These are phyloP conservation scores for Mus spicilegus DNA, from an alignment of 2,113 vertebrate genomes.

Conservation along the genomic window DNA sequence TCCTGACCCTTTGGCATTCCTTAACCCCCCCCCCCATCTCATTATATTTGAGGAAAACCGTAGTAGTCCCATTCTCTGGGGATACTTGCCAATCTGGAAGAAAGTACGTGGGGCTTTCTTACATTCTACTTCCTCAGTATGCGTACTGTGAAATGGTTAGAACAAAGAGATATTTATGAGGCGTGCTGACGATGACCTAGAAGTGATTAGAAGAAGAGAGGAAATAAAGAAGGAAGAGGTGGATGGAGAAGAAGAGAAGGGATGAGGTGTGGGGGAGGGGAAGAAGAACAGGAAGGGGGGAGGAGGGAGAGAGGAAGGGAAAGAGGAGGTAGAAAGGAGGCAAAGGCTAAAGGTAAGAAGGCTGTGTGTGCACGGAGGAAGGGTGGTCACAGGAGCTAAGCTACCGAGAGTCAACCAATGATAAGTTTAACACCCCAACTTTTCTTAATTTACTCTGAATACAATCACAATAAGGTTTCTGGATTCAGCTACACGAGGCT, in stretches of 20 bases:
- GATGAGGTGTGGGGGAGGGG: not conserved
- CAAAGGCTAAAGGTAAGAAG: not conserved
- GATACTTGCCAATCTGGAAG: slow-evolving; percentile 41
- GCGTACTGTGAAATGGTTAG: not conserved
- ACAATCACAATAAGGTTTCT: not conserved
- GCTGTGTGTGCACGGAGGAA: not conserved
- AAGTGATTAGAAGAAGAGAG: not conserved
- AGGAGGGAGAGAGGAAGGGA: not conserved
- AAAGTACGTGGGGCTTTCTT: slow-evolving; percentile 31
- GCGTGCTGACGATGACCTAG: not conserved
- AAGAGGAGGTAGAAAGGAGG: not conserved
- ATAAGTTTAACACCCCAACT: not conserved
- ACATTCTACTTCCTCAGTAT: slow-evolving; percentile 44
- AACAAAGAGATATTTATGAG: slow-evolving; percentile 64
- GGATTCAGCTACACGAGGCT: not conserved
- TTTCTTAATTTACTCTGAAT: not conserved
- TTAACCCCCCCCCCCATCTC: slow-evolving; percentile 13
- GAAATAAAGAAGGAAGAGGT: not conserved
- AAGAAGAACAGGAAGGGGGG: not conserved
- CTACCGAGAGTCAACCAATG: not conserved
- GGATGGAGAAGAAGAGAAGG: not conserved
- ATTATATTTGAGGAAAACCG: slow-evolving; percentile 51
- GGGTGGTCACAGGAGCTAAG: not conserved
- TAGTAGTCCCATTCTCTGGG: not conserved
- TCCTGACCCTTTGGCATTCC: slow-evolving; percentile 61